Evolutionary conservation across 2,888 invertebrate genomes (phyloP), one percentile per base, ranked within the genome.

Genomic region (Philonicus albiceps): DNA sequence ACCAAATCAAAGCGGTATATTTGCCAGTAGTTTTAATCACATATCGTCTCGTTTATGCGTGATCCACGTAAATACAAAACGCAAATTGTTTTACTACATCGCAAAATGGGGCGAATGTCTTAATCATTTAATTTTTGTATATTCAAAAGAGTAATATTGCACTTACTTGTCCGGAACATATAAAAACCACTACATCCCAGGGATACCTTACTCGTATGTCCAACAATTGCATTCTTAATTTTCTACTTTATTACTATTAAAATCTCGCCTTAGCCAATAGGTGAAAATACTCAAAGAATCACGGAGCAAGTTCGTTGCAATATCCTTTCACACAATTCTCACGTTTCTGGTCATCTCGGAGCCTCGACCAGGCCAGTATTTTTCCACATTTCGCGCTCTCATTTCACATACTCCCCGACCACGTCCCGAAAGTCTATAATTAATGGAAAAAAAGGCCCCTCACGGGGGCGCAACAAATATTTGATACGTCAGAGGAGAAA

Each of bases 91-190:
- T 0, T 11, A 6, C 8, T 37, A 37, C 37, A 37, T 37, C 37
- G 11, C 37, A 37, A n/a, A n/a, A n/a, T n/a, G n/a, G n/a, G n/a
- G n/a, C n/a, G n/a, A n/a, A n/a, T n/a, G n/a, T n/a, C n/a, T n/a
- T n/a, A n/a, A n/a, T n/a, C n/a, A n/a, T n/a, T n/a, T n/a, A n/a
- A 53, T 53, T 11, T 27, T 22, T 27, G 27, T 11, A 19, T 13
- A 8, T 64, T 64, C 11, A 64, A 11, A 19, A 13, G 8, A 27
- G 1, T 19, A 64, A 22, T 64, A 19, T 7, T 19, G 16, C 64
- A 76, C 76, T 76, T 40, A 76, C 76, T 76, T 76, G 37, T 40
- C 40, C 40, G 7, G 76, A 76, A 76, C 40, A 76, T 37, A 76
- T 22, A 19, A 43, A 37, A 37, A n/a, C 40, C 37, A 13, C 31